Conservation (phyloP, 2,113 vertebrate species). For the Isurus oxyrinchus region DNA sequence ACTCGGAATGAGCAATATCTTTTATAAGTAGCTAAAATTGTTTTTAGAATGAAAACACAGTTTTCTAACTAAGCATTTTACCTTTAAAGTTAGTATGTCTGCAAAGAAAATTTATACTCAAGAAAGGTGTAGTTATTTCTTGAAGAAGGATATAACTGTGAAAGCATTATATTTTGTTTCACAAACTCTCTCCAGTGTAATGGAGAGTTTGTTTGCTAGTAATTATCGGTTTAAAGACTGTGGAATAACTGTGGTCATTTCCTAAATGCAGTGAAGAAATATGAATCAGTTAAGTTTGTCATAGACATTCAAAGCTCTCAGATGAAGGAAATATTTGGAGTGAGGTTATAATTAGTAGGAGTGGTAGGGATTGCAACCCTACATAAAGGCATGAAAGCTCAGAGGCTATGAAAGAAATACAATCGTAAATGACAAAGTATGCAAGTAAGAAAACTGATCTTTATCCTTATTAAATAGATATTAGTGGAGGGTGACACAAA, state of each 20-base stretch:
- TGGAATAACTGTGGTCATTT: not conserved
- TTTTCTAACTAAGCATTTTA: not conserved
- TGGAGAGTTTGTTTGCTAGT: not conserved
- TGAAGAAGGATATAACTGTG: not conserved
- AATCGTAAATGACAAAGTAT: not conserved
- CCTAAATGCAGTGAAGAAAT: slow-evolving; percentile 17
- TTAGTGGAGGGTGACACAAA: not conserved
- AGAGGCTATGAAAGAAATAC: not conserved
- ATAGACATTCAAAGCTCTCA: not conserved
- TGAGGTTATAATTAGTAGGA: not conserved
- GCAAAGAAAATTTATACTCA: not conserved
- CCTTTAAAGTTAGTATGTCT: not conserved
- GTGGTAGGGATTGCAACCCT: not conserved
- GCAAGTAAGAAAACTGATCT: not conserved
- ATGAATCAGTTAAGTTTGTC: not conserved
- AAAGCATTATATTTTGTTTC: not conserved
- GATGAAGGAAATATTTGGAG: slow-evolving; percentile 1
- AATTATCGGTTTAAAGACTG: not conserved
- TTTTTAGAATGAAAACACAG: not conserved
- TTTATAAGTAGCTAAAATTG: not conserved
- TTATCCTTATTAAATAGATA: not conserved
- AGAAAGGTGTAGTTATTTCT: not conserved
- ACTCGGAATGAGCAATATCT: not conserved
- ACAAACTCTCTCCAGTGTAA: not conserved
- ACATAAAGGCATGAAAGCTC: not conserved